Conservation (phyloP, 2,888 invertebrate genomes). For the Halictus quadricinctus region DNA sequence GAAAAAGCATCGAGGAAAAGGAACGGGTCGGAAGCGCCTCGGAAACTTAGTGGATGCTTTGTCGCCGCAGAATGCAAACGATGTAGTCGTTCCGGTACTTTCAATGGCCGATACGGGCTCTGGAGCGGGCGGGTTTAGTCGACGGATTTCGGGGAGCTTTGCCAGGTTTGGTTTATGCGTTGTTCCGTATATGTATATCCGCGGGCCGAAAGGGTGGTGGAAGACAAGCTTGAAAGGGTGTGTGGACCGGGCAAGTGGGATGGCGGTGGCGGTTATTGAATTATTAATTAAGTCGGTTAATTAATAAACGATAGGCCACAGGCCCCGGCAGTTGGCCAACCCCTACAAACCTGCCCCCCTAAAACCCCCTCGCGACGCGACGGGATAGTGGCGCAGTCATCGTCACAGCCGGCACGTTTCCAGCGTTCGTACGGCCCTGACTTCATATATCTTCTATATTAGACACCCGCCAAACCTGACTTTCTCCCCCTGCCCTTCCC, state of each 20-base stretch:
- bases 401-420: conserved; percentile 35
- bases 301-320: conserved; percentile 75
- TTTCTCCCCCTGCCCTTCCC: background rate
- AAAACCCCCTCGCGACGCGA: conserved; percentile 38
- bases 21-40: background rate
- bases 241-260: conserved; percentile 31
- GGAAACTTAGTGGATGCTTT: background rate
- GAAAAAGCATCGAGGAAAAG: background rate
- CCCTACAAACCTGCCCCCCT: conserved; percentile 16
- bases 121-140: conserved; percentile 22
- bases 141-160: conserved; percentile 49
- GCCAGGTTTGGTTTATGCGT: conserved; percentile 41
- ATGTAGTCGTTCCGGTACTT: conserved; percentile 8
- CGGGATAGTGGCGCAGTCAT: conserved; percentile 24
- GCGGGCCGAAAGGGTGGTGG: conserved; percentile 15
- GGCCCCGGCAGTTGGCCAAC: conserved; percentile 63
- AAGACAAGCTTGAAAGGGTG: conserved; percentile 11
- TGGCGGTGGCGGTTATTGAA: conserved; percentile 74
- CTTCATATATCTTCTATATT: conserved; percentile 50
- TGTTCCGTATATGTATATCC: conserved; percentile 24
- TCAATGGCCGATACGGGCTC: conserved; percentile 28
- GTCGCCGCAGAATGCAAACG: conserved; percentile 13
- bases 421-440: conserved; percentile 28
- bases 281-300: conserved; percentile 78
- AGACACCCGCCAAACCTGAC: conserved; percentile 42